Evolutionary conservation across 2,888 invertebrate genomes (phyloP), one percentile per base, ranked within the genome.

Genomic region (Aquatica leii): DNA sequence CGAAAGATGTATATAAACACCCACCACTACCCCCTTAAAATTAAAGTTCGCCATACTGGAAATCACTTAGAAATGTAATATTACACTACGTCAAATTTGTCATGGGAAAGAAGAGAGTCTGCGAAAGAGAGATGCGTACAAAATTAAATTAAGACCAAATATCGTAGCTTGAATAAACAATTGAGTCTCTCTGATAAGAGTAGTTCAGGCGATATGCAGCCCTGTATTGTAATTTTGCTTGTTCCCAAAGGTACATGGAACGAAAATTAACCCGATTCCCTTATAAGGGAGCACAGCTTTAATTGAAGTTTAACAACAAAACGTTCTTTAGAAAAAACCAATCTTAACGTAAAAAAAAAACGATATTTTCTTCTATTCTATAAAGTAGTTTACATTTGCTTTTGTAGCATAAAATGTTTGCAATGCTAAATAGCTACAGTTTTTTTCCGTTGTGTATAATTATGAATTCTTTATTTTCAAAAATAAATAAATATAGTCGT

Each of bases 261-360:
- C 79, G 76, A 80, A 81, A 81, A 81, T 81, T 80, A 80, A 80
- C 80, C 80, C 77, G 80, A 80, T 80, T 80, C 79, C 77, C 77
- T 76, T 74, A 75, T 74, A 78, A 78, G 77, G 78, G 76, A 77
- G 78, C 77, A 70, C 69, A 75, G 78, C 77, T 79, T 79, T 78
- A 80, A 79, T 80, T 78, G 74, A 72, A 72, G 66, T 73, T 69
- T 66, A 68, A 56, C 50, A 52, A 58, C 67, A 62, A 69, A 70
- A 69, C 67, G 64, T 6, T 24, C 24, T 24, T n/a, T 4, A 24
- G 6, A 24, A 24, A 24, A 24, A 24, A 66, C 65, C 55, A n/a
- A n/a, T n/a, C n/a, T n/a, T n/a, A n/a, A n/a, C n/a, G n/a, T n/a
- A n/a, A n/a, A n/a, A n/a, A n/a, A n/a, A n/a, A n/a, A n/a, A n/a